Base-by-base conservation (phyloP, 2,888 invertebrate genomes). In the Diogma glabrata region DNA sequence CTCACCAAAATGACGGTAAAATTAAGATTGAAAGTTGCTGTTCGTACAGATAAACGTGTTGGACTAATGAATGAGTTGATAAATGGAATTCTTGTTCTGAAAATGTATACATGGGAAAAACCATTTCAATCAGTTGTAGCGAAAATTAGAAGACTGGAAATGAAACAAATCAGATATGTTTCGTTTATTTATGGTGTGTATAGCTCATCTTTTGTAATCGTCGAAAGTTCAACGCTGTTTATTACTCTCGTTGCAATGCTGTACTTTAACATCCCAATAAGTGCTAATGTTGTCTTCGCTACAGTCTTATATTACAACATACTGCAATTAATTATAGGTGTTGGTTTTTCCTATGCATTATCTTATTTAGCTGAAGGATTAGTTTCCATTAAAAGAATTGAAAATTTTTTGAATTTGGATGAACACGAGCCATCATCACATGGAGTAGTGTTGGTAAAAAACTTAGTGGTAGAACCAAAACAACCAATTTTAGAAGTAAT, bases 61-160 rank as follows among this genome's bases (percentile, higher is more conserved):
- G 79, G 90, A 50, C 75, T 94, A 47, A 96, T 96, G 92, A 91
- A 87, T 64, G 96, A 97, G 75, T 84, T 96, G 59, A 85, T 96
- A 55, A 79, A 80, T 52, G 95, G 93, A 47, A 92, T 97, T 71
- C 85, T 92, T 72, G 90, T 89, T 3, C 89, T 95, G 57, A 95
- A 95, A 75, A 94, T 95, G 92, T 95, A 94, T 65, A 88, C 92
- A 3, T 95, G 95, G 87, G 95, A 95, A 66, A 84, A 82, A 59
- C 88, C 92, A 1, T 94, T 95, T 64, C 84, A 86, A 54, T 77
- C 82, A 55, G 77, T 92, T n/a, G 84, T 95, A 3, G 79, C 81
- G 8, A 66, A 78, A 49, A 84, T 88, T 2, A 72, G 94, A 61
- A 78, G 78, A 71, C 81, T 77, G 59, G 84, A 80, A 60, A 76